Evolutionary conservation across 2,888 invertebrate species (phyloP).

Genomic region (Ariolimax columbianus): DNA sequence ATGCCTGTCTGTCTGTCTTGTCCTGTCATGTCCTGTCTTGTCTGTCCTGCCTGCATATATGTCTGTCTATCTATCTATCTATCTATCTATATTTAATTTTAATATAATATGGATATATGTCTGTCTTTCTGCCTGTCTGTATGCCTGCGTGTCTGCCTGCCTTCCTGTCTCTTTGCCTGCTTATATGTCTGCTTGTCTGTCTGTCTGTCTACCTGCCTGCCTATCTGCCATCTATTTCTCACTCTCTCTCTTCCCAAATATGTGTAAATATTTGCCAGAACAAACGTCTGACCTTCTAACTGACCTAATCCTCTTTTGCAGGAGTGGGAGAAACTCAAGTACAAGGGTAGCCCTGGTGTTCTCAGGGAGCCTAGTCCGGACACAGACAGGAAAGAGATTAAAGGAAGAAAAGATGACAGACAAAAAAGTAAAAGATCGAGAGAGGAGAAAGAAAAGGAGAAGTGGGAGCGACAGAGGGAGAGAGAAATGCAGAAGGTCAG

Average conservation of each 20-base stretch:
- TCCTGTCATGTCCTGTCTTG: too few relatives aligned
- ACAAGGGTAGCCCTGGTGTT: slow-evolving; percentile 46
- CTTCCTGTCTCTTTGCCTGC: slow-evolving; percentile 32
- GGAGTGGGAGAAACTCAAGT: slow-evolving; percentile 83
- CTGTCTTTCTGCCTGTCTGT: too few relatives aligned
- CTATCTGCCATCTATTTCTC: too few relatives aligned
- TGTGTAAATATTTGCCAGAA: too few relatives aligned
- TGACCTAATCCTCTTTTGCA: background rate
- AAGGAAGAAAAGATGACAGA: slow-evolving; percentile 57
- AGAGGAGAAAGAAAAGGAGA: slow-evolving; percentile 58
- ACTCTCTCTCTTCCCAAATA: background rate
- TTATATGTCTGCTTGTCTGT: too few relatives aligned
- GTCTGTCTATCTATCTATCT: too few relatives aligned
- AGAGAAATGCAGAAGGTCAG: slow-evolving; percentile 64
- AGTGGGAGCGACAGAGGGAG: slow-evolving; percentile 65
- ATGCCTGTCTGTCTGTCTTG: too few relatives aligned
- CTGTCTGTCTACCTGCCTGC: too few relatives aligned
- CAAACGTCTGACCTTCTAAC: background rate
- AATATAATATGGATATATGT: too few relatives aligned
- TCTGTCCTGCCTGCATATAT: too few relatives aligned
- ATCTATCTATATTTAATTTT: too few relatives aligned
- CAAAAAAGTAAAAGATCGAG: slow-evolving; percentile 48
- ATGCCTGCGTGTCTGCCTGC: too few relatives aligned
- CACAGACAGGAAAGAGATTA: slow-evolving; percentile 59
- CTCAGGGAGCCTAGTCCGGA: slow-evolving; percentile 63